A percentile compares a stretch with the other conserved stretches of the same genome.
Conservation (phyloP, 2,797 vertebrate species). For the Phataginus tetradactyla region DNA sequence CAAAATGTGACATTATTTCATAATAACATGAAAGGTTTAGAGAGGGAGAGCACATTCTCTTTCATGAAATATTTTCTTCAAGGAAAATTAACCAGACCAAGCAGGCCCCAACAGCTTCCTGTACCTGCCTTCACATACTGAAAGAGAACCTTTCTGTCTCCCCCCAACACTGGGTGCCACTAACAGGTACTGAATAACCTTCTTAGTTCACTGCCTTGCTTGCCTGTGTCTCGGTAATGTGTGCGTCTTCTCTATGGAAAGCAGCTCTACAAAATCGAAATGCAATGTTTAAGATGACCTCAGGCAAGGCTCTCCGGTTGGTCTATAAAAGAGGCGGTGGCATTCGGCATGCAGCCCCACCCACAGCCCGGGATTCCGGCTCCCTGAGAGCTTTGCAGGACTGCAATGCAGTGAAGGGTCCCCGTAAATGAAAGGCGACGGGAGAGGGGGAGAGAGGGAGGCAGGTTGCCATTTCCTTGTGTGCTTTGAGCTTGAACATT, state of each 20-base stretch:
- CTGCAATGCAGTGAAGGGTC: slow-evolving; percentile 80
- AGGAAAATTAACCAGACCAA: slow-evolving; percentile 36
- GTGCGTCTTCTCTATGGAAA: slow-evolving; percentile 75
- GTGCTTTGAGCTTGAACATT: slow-evolving; percentile 75
- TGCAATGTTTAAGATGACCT: slow-evolving; percentile 74
- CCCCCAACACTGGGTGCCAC: neutral
- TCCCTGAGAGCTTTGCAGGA: slow-evolving; percentile 50
- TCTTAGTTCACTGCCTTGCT: slow-evolving; percentile 71
- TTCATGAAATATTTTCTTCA: slow-evolving; percentile 37
- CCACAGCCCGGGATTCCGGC: neutral
- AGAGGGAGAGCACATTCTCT: neutral
- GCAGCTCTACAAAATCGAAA: slow-evolving; percentile 76
- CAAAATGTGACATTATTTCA: neutral
- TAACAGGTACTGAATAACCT: slow-evolving; percentile 37
- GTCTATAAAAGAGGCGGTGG: neutral
- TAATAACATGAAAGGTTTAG: neutral
- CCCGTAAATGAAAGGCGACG: neutral
- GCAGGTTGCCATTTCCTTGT: slow-evolving; percentile 68
- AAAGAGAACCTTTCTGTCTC: slow-evolving; percentile 35
- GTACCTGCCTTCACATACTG: neutral
- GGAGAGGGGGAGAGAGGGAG: neutral
- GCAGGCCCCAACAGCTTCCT: neutral
- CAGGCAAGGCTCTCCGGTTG: slow-evolving; percentile 55
- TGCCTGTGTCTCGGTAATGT: slow-evolving; percentile 59
- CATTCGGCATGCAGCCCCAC: neutral